Conservation (phyloP, 2,888 invertebrate genomes). For the Netelia fuscicornis region DNA sequence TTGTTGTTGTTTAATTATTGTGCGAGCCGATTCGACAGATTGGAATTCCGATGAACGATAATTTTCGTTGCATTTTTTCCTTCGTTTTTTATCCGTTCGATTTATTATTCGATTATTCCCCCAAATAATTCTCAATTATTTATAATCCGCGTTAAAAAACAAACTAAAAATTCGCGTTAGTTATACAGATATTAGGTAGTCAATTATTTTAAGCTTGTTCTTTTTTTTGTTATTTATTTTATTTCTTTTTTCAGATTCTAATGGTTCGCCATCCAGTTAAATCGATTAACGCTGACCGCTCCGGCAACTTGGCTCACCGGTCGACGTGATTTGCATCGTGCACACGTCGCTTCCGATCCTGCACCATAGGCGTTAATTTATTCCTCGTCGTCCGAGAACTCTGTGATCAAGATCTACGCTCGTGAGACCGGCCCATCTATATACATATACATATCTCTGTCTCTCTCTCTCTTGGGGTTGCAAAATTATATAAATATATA, state of each 20-base stretch:
- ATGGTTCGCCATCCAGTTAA: background rate
- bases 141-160: too few species aligned
- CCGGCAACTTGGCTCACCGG: slow-evolving; percentile 25
- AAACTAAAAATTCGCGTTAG: too few species aligned
- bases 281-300: slow-evolving; percentile 42
- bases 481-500: too few species aligned
- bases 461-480: too few species aligned
- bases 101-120: too few species aligned
- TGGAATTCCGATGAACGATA: too few species aligned
- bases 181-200: background rate
- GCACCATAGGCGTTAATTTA: slow-evolving; percentile 8
- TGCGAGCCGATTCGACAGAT: too few species aligned
- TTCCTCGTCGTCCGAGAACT: slow-evolving; percentile 50
- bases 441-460: background rate
- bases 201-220: too few species aligned
- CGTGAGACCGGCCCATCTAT: slow-evolving; percentile 24
- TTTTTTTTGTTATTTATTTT: background rate
- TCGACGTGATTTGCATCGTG: slow-evolving; percentile 68
- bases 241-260: background rate
- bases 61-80: too few species aligned
- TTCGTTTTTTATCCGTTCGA: too few species aligned
- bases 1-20: too few species aligned
- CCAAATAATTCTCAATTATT: too few species aligned
- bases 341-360: slow-evolving; percentile 28
- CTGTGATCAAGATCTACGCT: slow-evolving; percentile 51